Percentiles rank a stretch among this genome's conserved stretches.
These are phyloP conservation scores for Apodemus speciosus DNA, from an alignment of 2,113 vertebrate genomes.

Conservation along the genomic window DNA sequence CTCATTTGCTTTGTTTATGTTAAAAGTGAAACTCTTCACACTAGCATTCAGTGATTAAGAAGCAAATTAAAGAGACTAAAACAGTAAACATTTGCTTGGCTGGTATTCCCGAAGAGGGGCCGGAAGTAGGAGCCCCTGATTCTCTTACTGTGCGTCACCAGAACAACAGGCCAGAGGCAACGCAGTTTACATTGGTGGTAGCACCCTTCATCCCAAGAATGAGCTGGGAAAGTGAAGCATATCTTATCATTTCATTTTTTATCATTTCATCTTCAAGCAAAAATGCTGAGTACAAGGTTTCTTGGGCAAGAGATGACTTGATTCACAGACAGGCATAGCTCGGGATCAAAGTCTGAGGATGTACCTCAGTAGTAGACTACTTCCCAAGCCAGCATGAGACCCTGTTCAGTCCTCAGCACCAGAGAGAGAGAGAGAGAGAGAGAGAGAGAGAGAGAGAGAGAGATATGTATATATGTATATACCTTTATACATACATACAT, in stretches of 20 bases:
- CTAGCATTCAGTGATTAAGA: not conserved
- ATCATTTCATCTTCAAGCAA: not conserved
- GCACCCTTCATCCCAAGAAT: not conserved
- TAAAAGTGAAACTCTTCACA: slow-evolving; percentile 51
- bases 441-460: too few species aligned
- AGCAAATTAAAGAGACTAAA: slow-evolving; percentile 13
- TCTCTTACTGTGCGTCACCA: not conserved
- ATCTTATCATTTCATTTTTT: not conserved
- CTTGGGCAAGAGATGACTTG: not conserved
- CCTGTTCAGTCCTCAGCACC: not conserved
- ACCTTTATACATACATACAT: too few species aligned
- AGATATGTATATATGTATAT: too few species aligned
- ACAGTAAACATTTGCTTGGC: slow-evolving; percentile 6
- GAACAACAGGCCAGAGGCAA: not conserved
- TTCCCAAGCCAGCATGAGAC: not conserved
- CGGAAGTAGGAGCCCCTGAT: not conserved
- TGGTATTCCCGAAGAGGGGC: not conserved
- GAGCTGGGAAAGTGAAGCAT: not conserved
- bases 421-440: too few species aligned
- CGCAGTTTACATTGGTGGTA: not conserved
- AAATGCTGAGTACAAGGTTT: not conserved
- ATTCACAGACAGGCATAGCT: not conserved
- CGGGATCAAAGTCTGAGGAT: not conserved
- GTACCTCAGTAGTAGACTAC: not conserved
- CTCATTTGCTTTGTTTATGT: slow-evolving; percentile 60